phyloP scores from a whole-genome alignment of 2,113 vertebrate species.

The Oncorhynchus tshawytscha region DNA sequence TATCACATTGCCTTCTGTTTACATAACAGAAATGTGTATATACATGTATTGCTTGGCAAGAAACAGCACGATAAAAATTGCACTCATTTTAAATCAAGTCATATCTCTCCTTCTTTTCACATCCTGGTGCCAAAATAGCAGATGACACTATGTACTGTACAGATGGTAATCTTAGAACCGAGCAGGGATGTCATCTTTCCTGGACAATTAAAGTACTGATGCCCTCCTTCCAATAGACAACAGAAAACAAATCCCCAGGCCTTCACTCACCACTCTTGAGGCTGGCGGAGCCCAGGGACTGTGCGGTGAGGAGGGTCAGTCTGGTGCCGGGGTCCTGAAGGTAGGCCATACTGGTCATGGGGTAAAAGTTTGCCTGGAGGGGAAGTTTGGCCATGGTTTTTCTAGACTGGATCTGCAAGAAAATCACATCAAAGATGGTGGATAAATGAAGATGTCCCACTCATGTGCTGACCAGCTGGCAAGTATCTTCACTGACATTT shows the following conservation, averaged over 20 bases:
- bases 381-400: conserved; percentile 83
- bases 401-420: conserved; percentile 85
- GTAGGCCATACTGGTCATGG: conserved; percentile 85
- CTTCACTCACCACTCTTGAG: conserved; percentile 77
- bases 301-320: conserved; percentile 83
- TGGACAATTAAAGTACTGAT: not conserved
- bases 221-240: not conserved
- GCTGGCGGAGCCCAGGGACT: conserved; percentile 84
- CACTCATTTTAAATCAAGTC: no score
- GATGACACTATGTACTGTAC: no score
- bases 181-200: no score
- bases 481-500: no score
- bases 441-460: no score
- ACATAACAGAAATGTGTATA: not conserved
- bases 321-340: conserved; percentile 78
- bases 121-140: no score
- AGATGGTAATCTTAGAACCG: no score
- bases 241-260: not conserved
- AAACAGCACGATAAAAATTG: not conserved
- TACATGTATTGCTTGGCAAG: not conserved
- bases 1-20: not conserved
- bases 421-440: not conserved
- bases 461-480: no score
- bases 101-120: no score
- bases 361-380: conserved; percentile 92